Percentiles rank a stretch among this genome's conserved stretches.
phyloP scores from a whole-genome alignment of 2,797 vertebrate species.

The Champsocephalus esox region DNA sequence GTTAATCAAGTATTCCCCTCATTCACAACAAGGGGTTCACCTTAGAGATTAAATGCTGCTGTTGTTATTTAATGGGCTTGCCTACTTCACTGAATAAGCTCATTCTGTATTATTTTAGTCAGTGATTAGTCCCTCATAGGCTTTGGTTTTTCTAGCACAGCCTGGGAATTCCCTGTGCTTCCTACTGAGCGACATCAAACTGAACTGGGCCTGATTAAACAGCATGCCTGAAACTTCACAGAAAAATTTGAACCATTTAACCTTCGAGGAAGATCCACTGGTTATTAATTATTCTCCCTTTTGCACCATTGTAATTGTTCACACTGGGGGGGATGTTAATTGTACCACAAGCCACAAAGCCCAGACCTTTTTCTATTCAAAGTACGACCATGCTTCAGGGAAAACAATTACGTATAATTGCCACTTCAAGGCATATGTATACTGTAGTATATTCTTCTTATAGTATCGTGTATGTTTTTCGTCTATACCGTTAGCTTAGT shows the following conservation, averaged over 20 bases:
- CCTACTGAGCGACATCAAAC: constrained; percentile 56
- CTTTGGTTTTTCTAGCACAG: constrained; percentile 35
- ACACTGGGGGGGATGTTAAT: constrained; percentile 41
- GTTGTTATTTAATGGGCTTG: constrained; percentile 50
- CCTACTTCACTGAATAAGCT: constrained; percentile 39
- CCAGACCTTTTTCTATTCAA: constrained; percentile 44
- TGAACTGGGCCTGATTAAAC: constrained; percentile 57
- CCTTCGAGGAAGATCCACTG: constrained; percentile 45
- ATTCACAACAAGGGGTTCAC: constrained; percentile 44
- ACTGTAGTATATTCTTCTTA: background rate
- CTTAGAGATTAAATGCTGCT: constrained; percentile 16
- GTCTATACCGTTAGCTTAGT: background rate
- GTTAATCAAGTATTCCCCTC: background rate
- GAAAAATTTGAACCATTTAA: constrained; percentile 69
- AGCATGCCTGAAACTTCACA: constrained; percentile 61
- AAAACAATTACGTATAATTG: constrained; percentile 59
- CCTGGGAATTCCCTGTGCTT: constrained; percentile 37
- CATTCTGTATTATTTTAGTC: constrained; percentile 53
- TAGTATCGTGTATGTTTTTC: background rate
- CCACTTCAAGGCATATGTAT: constrained; percentile 20
- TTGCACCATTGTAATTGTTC: constrained; percentile 62
- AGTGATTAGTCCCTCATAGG: constrained; percentile 58
- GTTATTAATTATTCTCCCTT: constrained; percentile 58
- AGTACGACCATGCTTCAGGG: constrained; percentile 45
- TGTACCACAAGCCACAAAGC: constrained; percentile 37